Evolutionary conservation across 2,797 vertebrate species (phyloP).

Genomic region (Mus spretus): DNA sequence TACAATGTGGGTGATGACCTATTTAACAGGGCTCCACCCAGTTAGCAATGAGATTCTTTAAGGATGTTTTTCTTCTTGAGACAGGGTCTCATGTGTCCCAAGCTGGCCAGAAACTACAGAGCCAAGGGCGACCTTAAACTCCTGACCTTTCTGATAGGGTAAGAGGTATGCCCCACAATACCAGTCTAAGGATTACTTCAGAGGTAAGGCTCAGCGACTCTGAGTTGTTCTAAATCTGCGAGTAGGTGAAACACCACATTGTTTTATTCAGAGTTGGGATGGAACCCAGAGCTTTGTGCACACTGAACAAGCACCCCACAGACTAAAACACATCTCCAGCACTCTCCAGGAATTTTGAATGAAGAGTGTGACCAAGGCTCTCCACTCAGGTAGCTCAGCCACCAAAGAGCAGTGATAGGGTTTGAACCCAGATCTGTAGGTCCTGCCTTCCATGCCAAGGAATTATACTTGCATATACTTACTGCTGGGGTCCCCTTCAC

Average conservation of each 20-base stretch:
- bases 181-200: too few species aligned
- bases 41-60: neutral
- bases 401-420: accelerated
- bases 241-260: neutral
- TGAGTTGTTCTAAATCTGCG: neutral
- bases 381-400: neutral
- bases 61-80: neutral
- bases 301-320: too few species aligned
- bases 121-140: neutral
- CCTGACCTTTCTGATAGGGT: neutral
- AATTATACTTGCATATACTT: neutral
- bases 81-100: neutral
- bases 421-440: accelerated
- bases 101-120: neutral
- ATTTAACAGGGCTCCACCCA: neutral
- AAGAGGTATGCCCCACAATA: neutral
- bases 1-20: neutral
- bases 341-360: neutral
- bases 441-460: neutral
- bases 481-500: neutral
- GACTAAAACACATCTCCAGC: neutral
- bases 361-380: too few species aligned
- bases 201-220: neutral
- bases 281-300: neutral
- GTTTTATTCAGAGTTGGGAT: neutral